These are phyloP conservation scores for Ptyas mucosa DNA, from an alignment of 2,113 vertebrate species.

Conservation along the genomic window DNA sequence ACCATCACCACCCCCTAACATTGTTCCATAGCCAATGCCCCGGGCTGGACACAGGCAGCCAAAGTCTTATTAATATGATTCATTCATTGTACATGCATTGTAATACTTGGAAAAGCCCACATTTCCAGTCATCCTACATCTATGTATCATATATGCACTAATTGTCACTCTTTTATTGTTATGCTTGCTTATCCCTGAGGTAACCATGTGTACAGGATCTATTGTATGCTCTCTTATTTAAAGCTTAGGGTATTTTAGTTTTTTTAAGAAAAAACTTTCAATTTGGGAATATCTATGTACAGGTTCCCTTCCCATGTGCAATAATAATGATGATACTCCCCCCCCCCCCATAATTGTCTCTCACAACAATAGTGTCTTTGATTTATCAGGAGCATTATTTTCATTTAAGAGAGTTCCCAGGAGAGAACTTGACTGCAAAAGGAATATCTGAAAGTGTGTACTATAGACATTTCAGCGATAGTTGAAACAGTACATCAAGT, in stretches of 20 bases:
- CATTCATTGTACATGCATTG: background rate
- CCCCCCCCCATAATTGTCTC: background rate
- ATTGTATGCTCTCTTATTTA: background rate
- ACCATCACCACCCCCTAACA: background rate
- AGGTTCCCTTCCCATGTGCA: background rate
- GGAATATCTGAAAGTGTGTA: background rate
- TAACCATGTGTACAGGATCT: background rate
- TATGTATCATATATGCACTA: background rate
- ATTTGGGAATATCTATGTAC: background rate
- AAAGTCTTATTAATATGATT: background rate
- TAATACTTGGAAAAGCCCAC: background rate
- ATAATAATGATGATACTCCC: background rate
- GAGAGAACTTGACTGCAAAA: background rate
- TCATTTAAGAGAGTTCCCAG: background rate
- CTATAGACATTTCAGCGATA: background rate
- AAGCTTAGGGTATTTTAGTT: background rate
- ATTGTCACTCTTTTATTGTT: background rate
- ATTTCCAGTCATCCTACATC: background rate
- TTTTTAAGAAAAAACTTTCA: background rate
- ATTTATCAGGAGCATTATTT: background rate
- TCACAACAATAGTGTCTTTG: background rate
- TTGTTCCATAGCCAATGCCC: background rate
- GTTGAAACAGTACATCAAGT: background rate
- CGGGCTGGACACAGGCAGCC: background rate
- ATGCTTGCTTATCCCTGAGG: background rate